Percentiles rank a stretch among this genome's conserved stretches.
Conservation (phyloP, 2,888 invertebrate genomes). For the Alloscopus bannaensis region DNA sequence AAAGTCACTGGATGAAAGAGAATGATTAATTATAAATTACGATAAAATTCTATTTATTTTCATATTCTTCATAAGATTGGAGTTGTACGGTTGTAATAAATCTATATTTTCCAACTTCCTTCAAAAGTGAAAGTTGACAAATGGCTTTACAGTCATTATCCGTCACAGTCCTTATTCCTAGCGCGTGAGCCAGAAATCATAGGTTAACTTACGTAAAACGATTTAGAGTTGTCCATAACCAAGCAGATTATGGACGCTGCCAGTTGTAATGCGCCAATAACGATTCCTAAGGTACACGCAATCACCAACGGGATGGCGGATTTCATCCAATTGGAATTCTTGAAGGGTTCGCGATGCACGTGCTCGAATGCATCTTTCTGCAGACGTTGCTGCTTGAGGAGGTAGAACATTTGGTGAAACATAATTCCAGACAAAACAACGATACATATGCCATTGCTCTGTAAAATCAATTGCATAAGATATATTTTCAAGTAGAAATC, state of each 20-base stretch:
- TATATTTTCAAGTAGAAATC: background rate
- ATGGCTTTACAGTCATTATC: too few relatives aligned
- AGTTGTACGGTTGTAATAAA: too few relatives aligned
- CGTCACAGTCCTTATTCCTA: too few relatives aligned
- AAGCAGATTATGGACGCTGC: constrained; percentile 32
- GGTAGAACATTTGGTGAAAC: constrained; percentile 31
- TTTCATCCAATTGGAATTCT: constrained; percentile 61
- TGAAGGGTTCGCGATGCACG: constrained; percentile 44
- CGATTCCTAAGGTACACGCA: constrained; percentile 33
- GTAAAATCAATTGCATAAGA: background rate
- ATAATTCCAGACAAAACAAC: constrained; percentile 26
- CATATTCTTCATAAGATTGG: too few relatives aligned
- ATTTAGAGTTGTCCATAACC: constrained; percentile 41
- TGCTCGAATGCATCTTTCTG: background rate
- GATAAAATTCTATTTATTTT: too few relatives aligned
- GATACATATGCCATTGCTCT: constrained; percentile 51
- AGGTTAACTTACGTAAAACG: constrained; percentile 40
- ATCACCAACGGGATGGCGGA: constrained; percentile 52
- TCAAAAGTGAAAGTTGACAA: too few relatives aligned
- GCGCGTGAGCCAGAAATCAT: too few relatives aligned
- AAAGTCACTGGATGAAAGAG: too few relatives aligned
- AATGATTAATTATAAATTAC: too few relatives aligned
- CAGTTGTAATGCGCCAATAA: constrained; percentile 44
- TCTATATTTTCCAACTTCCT: too few relatives aligned
- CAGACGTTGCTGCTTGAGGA: constrained; percentile 25